Evolutionary conservation across 1,140 invertebrate species (phyloP), one percentile per base, ranked within the genome.

Genomic region (Bombyx mori): DNA sequence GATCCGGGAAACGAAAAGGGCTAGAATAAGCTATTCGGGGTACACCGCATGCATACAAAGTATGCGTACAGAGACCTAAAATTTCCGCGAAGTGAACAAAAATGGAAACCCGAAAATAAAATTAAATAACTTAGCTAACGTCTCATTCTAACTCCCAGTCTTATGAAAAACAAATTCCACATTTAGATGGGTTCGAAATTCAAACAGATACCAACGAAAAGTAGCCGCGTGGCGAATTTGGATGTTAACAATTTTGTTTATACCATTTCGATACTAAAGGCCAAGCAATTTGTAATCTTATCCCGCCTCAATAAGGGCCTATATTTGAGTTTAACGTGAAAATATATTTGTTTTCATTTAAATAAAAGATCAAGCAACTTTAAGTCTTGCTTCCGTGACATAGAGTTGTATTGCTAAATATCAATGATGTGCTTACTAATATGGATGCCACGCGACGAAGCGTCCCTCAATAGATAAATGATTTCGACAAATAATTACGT

Each of bases 401-500:
- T 42, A 35, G 26, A 35, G 26, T 42, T 35, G 22, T n/a, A 22
- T 42, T 4, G 22, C n/a, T n/a, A 48, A 49, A 48, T 10, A n/a
- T 56, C 9, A 6, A 42, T 12, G 42, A 42, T 48, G 8, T 6
- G 26, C 26, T 8, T 8, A 56, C 26, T 68, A 61, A 44, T 65
- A 70, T 67, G 69, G 72, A 50, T 71, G 77, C 63, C 80, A 81
- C 77, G 75, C 71, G 76, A 68, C 77, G 57, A 58, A 62, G 77
- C 75, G 73, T 76, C 75, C 72, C 69, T 64, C 71, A 68, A 68
- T 75, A 81, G 78, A 83, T 84, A 83, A 86, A 86, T 84, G 71
- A 76, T 84, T 86, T 86, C 66, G 70, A 72, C 83, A 86, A 86
- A 86, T 86, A 86, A 84, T 84, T 82, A 82, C 79, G 69, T 76